These are phyloP conservation scores for Scaptomyza pallida DNA, from an alignment of 1,140 invertebrate genomes.

Conservation along the genomic window DNA sequence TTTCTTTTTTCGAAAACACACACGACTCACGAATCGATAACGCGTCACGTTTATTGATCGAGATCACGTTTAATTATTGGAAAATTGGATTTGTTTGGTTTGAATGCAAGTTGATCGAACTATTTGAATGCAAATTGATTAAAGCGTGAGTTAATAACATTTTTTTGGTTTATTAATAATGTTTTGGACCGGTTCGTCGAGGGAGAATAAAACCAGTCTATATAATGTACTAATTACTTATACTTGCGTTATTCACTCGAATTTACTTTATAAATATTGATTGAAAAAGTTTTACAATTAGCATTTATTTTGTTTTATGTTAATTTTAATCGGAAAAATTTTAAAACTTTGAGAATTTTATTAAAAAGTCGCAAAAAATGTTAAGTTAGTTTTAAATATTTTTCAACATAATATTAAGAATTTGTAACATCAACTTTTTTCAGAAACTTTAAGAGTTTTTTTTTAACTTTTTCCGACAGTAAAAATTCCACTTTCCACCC, in stretches of 20 bases:
- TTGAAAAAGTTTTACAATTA: not conserved
- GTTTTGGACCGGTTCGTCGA: constrained; percentile 29
- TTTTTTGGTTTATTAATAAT: constrained; percentile 2
- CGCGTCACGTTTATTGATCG: constrained; percentile 24
- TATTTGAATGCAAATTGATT: not conserved
- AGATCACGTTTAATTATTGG: constrained; percentile 10
- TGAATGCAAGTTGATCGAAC: too few species aligned
- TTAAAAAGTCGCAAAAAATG: too few species aligned
- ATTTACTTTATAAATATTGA: not conserved
- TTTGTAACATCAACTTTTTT: too few species aligned
- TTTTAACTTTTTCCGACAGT: too few species aligned
- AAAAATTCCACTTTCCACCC: too few species aligned
- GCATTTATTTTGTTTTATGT: too few species aligned
- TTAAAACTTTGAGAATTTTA: too few species aligned
- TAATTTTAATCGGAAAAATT: too few species aligned
- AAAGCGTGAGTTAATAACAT: constrained; percentile 8
- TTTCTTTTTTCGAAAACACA: not conserved
- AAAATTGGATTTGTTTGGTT: not conserved
- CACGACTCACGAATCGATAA: constrained; percentile 1
- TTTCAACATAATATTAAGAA: too few species aligned
- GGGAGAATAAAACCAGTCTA: constrained; percentile 26
- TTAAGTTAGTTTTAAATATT: too few species aligned
- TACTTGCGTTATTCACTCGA: not conserved
- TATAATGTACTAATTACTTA: not conserved
- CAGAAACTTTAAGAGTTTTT: too few species aligned